A percentile compares a stretch with the other conserved stretches of the same genome.
These are phyloP conservation scores for Pavo muticus DNA, from an alignment of 2,113 vertebrate species.

Conservation along the genomic window DNA sequence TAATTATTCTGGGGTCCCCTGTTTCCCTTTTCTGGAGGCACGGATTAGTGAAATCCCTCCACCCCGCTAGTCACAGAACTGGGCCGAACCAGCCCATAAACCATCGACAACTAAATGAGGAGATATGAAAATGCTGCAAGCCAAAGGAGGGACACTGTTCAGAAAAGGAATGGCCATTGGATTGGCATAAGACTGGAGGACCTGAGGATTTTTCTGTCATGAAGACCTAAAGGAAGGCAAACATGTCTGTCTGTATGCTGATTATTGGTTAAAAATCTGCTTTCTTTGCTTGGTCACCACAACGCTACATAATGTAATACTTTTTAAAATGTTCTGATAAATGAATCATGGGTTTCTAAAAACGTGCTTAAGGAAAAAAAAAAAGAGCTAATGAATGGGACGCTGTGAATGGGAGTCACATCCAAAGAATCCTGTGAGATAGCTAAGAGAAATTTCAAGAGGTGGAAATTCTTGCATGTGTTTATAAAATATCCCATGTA, in stretches of 20 bases:
- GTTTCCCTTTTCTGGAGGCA: no score
- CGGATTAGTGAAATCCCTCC: no score
- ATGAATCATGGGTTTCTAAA: not conserved
- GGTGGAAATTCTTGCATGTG: not conserved
- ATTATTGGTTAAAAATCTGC: not conserved
- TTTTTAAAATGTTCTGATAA: not conserved
- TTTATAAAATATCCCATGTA: not conserved
- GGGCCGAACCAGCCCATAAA: no score
- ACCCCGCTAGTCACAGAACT: no score
- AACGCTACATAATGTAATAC: not conserved
- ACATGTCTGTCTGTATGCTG: not conserved
- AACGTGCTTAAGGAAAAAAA: not conserved
- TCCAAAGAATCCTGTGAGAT: not conserved
- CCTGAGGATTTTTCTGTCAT: not conserved
- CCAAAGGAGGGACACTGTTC: not conserved
- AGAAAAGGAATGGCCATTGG: not conserved
- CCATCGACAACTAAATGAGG: not conserved
- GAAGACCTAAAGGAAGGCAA: not conserved
- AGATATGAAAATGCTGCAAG: not conserved
- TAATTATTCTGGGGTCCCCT: no score
- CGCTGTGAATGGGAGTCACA: not conserved
- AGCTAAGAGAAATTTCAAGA: not conserved
- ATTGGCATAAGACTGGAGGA: not conserved
- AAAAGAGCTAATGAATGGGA: not conserved
- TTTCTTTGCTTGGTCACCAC: not conserved